phyloP scores from a whole-genome alignment of 2,113 vertebrate genomes.

The Murina feae region DNA sequence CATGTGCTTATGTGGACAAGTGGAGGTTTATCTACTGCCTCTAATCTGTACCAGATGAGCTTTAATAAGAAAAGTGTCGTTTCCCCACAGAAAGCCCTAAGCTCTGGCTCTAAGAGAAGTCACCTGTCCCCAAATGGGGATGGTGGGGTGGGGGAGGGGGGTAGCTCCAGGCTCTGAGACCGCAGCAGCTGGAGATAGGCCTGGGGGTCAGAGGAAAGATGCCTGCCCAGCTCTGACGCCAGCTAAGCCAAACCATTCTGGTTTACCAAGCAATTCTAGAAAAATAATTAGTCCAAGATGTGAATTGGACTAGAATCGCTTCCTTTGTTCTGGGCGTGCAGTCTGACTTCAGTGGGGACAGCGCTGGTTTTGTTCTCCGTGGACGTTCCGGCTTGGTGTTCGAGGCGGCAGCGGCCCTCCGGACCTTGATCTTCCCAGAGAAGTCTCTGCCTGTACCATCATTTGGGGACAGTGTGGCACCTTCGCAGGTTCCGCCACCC shows the following conservation, averaged over 20 bases:
- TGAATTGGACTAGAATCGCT: slow-evolving; percentile 27
- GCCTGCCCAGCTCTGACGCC: neutral
- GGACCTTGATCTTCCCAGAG: neutral
- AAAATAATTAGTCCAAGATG: slow-evolving; percentile 71
- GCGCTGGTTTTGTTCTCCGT: slow-evolving; percentile 23
- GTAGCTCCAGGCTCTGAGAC: neutral
- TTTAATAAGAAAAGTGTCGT: neutral
- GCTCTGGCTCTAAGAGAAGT: neutral
- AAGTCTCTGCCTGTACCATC: neutral
- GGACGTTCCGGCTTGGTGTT: neutral
- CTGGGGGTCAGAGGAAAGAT: neutral
- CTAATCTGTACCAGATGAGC: slow-evolving; percentile 49
- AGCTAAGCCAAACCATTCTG: slow-evolving; percentile 54
- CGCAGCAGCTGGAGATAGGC: neutral
- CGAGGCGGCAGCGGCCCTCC: neutral
- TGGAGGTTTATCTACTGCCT: neutral
- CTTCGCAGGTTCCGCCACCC: neutral
- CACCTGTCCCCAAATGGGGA: neutral
- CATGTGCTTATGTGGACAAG: neutral
- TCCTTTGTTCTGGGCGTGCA: slow-evolving; percentile 42
- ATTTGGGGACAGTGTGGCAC: neutral
- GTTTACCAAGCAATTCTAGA: slow-evolving; percentile 61
- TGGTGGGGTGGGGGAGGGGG: neutral
- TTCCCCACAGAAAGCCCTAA: neutral
- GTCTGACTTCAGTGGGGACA: slow-evolving; percentile 23